phyloP scores from a whole-genome alignment of 2,113 vertebrate species.

The Pelecanoides urinatrix region DNA sequence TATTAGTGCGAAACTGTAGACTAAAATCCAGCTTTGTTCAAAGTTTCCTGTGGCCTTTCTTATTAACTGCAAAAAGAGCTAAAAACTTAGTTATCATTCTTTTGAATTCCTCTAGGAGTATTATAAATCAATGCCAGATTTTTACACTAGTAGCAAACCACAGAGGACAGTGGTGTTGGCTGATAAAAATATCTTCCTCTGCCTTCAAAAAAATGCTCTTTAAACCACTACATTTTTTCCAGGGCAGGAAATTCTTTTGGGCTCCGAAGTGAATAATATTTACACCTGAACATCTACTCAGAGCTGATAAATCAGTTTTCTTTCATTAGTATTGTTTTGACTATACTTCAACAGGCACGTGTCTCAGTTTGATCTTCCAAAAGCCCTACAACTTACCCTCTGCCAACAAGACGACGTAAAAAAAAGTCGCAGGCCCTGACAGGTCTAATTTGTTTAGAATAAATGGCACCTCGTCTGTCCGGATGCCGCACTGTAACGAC shows the following conservation, averaged over 20 bases:
- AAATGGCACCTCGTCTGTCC: rapidly evolving
- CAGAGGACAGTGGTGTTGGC: constrained; percentile 66
- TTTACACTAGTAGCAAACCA: constrained; percentile 71
- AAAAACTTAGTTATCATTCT: constrained; percentile 70
- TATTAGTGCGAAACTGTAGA: constrained; percentile 23
- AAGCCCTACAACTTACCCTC: not conserved
- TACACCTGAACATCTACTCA: constrained; percentile 33
- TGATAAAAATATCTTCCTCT: constrained; percentile 71
- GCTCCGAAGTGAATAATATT: not conserved
- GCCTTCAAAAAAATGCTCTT: constrained; percentile 46
- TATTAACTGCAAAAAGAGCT: constrained; percentile 44
- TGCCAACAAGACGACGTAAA: not conserved
- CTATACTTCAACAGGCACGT: not conserved
- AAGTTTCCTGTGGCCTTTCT: constrained; percentile 41
- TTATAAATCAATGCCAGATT: constrained; percentile 78
- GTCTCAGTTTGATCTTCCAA: not conserved
- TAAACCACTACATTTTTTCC: constrained; percentile 61
- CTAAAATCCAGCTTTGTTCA: constrained; percentile 12
- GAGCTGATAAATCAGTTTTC: not conserved
- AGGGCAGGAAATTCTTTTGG: constrained; percentile 38
- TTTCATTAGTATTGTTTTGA: not conserved
- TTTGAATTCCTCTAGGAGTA: constrained; percentile 72
- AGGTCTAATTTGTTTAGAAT: not conserved
- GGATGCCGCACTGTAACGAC: not conserved
- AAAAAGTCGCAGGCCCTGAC: not conserved